Conservation (phyloP, 2,888 invertebrate genomes). For the Lasioglossum lativentre region DNA sequence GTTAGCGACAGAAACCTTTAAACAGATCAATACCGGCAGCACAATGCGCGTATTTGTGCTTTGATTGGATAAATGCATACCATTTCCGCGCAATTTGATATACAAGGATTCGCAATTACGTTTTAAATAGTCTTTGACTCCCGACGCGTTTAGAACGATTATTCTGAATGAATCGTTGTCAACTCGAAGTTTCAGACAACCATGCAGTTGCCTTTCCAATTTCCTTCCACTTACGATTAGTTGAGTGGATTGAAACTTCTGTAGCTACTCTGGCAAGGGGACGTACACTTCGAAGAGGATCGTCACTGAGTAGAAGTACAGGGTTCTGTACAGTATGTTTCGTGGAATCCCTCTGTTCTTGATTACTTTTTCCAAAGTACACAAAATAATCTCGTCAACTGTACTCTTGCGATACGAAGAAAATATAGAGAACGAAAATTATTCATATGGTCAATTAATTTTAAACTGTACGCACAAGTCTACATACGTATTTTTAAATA, state of each 20-base stretch:
- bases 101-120: background rate
- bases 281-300: background rate
- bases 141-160: conserved; percentile 26
- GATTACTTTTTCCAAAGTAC: background rate
- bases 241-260: conserved; percentile 62
- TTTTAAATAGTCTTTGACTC: conserved; percentile 28
- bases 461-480: background rate
- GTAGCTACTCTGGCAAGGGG: background rate
- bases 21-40: background rate
- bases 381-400: background rate
- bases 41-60: background rate
- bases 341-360: background rate
- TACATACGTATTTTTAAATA: background rate
- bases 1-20: background rate
- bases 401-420: background rate
- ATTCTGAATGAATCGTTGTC: conserved; percentile 24
- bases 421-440: background rate
- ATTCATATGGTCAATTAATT: background rate
- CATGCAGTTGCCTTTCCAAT: conserved; percentile 40
- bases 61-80: background rate
- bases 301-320: background rate
- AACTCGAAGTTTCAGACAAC: conserved; percentile 32
- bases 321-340: background rate
- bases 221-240: conserved; percentile 56
- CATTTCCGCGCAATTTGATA: background rate